Conservation (phyloP, 2,797 vertebrate genomes). For the Huso huso region DNA sequence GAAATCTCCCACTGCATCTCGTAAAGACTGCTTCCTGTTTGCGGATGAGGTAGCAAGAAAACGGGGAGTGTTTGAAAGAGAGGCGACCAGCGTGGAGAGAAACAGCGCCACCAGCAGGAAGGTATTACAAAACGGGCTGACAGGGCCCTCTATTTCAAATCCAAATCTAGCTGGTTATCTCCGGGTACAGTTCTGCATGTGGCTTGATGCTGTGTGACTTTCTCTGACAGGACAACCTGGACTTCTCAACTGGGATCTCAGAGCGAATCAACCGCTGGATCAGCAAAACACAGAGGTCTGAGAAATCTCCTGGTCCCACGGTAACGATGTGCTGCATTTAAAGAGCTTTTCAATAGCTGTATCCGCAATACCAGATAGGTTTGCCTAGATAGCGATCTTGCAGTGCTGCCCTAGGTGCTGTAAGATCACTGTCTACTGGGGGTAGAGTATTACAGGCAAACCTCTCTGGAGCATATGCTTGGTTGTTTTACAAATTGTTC, state of each 20-base stretch:
- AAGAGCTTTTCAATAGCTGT: no score
- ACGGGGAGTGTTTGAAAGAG: conserved; percentile 80
- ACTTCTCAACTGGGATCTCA: conserved; percentile 62
- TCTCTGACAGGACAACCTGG: conserved; percentile 57
- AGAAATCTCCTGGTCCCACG: conserved; percentile 40
- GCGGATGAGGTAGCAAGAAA: conserved; percentile 79
- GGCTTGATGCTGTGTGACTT: not conserved
- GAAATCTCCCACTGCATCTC: conserved; percentile 48
- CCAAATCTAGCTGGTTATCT: not conserved
- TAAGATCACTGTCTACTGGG: no score
- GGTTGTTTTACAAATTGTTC: no score
- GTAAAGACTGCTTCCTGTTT: conserved; percentile 54
- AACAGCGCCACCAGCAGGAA: conserved; percentile 43
- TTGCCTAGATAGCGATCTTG: no score
- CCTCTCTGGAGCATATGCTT: no score
- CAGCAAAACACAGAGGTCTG: conserved; percentile 50
- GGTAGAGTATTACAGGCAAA: no score
- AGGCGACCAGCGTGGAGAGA: conserved; percentile 30
- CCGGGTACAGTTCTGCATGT: not conserved
- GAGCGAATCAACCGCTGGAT: conserved; percentile 77
- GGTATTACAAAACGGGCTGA: conserved; percentile 45
- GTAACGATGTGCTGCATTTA: conserved; percentile 21
- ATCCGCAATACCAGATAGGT: no score
- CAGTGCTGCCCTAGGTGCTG: no score
- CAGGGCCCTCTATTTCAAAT: not conserved